Base-by-base conservation (phyloP, 2,797 vertebrate species). In the Microchirus variegatus region DNA sequence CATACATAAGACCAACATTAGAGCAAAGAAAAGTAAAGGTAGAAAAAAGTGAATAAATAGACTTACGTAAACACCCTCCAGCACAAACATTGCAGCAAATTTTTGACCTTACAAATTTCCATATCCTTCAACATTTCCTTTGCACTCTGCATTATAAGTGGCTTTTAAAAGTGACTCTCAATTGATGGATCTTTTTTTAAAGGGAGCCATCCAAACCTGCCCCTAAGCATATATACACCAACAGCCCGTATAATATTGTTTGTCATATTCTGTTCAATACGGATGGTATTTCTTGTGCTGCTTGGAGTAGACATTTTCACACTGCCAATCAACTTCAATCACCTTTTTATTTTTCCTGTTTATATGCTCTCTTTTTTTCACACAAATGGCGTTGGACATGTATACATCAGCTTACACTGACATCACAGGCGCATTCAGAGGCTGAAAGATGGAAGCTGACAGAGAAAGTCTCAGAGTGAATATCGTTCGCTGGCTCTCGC, bases 401-500 rank as follows among this genome's bases (percentile, higher is more conserved):
- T 51, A 58, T 12, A 41, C 2, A 70, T 58, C 56, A 47, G 47
- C 17, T 54, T 59, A 53, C 7, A 63, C 63, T 58, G 56, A 41
- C 18, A 73, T 75, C 49, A 55, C 49, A 60, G 35, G 43, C 40
- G 56, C 50, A 41, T 19, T 11, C 15, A 53, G 49, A 8, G 55
- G 64, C 31, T 70, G 5, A 72, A 31, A 50, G 19, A 40, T 7
- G 26, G 9, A 35, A 8, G n/a, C 36, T 49, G 54, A 16, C 17
- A 46, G 61, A 57, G 42, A 50, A 35, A 59, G 58, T 31, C 31
- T 16, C 3, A 52, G 49, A 52, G 58, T 0, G 17, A 67, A 52
- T 77, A 46, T 78, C 36, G 36, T 81, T 77, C 63, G 35, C 59
- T 35, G 48, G 42, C 13, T 8, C 11, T 59, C 77, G 75, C 52